A percentile compares a stretch with the other conserved stretches of the same genome.
Evolutionary conservation across 2,888 invertebrate genomes (phyloP).

Genomic region (Ectobius pallidus): DNA sequence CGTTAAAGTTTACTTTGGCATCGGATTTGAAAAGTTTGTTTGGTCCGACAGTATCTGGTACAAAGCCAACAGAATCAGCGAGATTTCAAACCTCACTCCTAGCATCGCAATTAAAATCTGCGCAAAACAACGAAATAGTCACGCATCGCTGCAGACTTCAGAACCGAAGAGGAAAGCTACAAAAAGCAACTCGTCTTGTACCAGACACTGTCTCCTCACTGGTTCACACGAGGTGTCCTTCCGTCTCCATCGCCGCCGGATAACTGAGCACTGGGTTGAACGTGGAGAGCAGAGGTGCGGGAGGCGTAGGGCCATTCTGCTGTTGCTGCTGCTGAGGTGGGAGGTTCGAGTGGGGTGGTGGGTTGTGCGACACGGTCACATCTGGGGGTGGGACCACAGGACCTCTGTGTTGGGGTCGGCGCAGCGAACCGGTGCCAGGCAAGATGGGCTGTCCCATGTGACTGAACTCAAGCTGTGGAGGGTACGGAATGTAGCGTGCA

Average conservation of each 20-base stretch:
- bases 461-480: conserved; percentile 73
- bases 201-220: conserved; percentile 20
- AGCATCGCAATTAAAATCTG: too few relatives aligned
- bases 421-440: conserved; percentile 62
- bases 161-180: too few relatives aligned
- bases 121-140: too few relatives aligned
- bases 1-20: conserved; percentile 43
- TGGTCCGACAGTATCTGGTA: conserved; percentile 9
- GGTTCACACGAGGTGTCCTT: conserved; percentile 50
- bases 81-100: too few relatives aligned
- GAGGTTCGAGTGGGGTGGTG: conserved; percentile 28
- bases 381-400: conserved; percentile 52
- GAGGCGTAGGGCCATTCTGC: conserved; percentile 40
- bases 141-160: too few relatives aligned
- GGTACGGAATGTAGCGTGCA: conserved; percentile 80
- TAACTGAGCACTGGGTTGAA: conserved; percentile 51
- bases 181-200: too few relatives aligned
- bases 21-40: conserved; percentile 40
- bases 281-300: conserved; percentile 48
- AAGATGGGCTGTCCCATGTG: conserved; percentile 59
- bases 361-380: conserved; percentile 60
- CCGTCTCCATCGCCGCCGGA: conserved; percentile 48
- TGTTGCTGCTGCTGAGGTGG: conserved; percentile 24
- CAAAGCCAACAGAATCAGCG: too few relatives aligned
- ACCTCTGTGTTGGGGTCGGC: conserved; percentile 54